Percentiles rank a stretch among this genome's conserved stretches.
These are phyloP conservation scores for Gymnocypris eckloni DNA, from an alignment of 2,797 vertebrate genomes.

Conservation along the genomic window DNA sequence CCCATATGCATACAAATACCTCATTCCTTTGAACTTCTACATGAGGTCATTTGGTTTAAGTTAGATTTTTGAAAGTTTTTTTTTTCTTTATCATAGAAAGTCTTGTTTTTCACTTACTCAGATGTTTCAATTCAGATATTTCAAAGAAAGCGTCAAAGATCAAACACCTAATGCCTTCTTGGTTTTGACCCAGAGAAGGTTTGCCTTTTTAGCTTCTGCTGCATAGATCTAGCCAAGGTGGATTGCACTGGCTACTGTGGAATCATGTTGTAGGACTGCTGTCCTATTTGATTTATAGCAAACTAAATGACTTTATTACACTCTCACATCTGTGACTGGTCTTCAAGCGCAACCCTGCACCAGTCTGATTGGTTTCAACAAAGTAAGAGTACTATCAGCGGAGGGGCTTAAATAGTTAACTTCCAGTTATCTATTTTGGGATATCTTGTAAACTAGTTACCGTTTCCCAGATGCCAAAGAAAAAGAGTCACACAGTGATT, in stretches of 20 bases:
- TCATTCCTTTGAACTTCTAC: not conserved
- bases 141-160: conserved; percentile 21
- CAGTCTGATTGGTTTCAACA: conserved; percentile 43
- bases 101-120: not conserved
- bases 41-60: not conserved
- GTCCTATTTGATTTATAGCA: conserved; percentile 41
- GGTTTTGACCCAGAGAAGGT: conserved; percentile 6
- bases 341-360: conserved; percentile 41
- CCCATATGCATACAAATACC: not conserved
- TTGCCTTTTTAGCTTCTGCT: conserved; percentile 17
- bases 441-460: conserved; percentile 45
- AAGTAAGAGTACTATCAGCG: conserved; percentile 30
- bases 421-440: conserved; percentile 59
- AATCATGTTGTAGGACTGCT: conserved; percentile 16
- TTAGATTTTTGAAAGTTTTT: too few relatives aligned
- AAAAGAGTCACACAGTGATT: conserved; percentile 40
- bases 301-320: conserved; percentile 30
- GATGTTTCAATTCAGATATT: conserved; percentile 31
- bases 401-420: conserved; percentile 32
- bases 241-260: conserved; percentile 34
- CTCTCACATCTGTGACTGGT: conserved; percentile 42
- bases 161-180: conserved; percentile 4
- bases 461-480: conserved; percentile 55
- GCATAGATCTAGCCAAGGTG: conserved; percentile 26
- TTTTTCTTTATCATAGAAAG: not conserved